A percentile compares a stretch with the other conserved stretches of the same genome.
phyloP scores from a whole-genome alignment of 2,888 invertebrate genomes.

The Cerastis leucographa region DNA sequence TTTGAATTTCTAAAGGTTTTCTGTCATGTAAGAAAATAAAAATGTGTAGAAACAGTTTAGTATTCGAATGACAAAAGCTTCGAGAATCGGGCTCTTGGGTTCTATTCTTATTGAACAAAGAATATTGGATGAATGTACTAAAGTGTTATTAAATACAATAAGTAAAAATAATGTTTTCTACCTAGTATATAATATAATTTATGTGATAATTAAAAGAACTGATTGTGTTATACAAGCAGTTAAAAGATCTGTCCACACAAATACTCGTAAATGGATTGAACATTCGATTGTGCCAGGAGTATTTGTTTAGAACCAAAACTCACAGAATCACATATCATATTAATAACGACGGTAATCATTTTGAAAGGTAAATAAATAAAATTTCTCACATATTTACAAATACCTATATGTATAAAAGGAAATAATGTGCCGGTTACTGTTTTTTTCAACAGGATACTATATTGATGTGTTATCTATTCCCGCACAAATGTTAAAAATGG shows the following conservation, averaged over 20 bases:
- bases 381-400: not conserved
- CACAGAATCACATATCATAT: constrained; percentile 22
- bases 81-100: constrained; percentile 14
- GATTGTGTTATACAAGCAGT: not conserved
- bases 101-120: constrained; percentile 2
- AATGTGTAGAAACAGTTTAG: constrained; percentile 15
- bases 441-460: not conserved
- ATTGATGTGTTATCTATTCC: constrained; percentile 11
- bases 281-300: constrained; percentile 20
- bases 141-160: not conserved
- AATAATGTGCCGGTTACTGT: constrained; percentile 11
- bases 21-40: not conserved
- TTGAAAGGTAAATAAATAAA: constrained; percentile 17
- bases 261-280: constrained; percentile 41
- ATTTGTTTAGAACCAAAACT: constrained; percentile 49
- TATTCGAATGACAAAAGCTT: constrained; percentile 35
- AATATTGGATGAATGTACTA: not conserved
- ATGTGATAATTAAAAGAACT: constrained; percentile 17
- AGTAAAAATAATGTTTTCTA: not conserved
- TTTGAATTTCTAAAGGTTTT: constrained; percentile 15
- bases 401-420: not conserved
- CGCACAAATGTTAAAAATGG: constrained; percentile 15
- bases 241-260: constrained; percentile 22
- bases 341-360: constrained; percentile 13
- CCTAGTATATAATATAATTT: not conserved